These are phyloP conservation scores for Thunnus thynnus DNA, from an alignment of 2,113 vertebrate genomes.

Conservation along the genomic window DNA sequence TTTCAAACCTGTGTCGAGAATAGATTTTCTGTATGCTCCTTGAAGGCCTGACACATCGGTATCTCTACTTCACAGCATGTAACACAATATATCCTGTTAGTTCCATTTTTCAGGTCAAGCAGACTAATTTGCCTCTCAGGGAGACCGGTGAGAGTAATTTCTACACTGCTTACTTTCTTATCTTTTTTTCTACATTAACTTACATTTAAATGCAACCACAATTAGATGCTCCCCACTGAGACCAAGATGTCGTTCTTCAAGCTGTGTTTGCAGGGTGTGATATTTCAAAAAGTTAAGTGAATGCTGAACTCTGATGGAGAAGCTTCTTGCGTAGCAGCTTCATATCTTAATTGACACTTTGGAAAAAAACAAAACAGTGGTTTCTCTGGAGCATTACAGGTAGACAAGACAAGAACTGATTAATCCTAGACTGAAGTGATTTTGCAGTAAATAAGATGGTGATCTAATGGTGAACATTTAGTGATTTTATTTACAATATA, in stretches of 20 bases:
- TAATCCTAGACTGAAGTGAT: background rate
- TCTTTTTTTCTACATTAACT: slow-evolving; percentile 1
- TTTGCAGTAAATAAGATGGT: too few species aligned
- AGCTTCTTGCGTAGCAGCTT: background rate
- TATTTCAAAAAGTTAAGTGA: background rate
- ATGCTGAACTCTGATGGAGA: background rate
- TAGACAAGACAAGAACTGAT: background rate
- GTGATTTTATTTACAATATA: too few species aligned
- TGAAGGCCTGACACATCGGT: slow-evolving; percentile 7
- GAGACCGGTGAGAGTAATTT: slow-evolving; percentile 1
- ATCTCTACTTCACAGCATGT: slow-evolving; percentile 18
- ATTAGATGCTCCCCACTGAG: background rate
- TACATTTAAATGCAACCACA: slow-evolving; percentile 11
- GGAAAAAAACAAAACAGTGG: background rate
- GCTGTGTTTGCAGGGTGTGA: slow-evolving; percentile 9
- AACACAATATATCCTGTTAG: slow-evolving; percentile 6
- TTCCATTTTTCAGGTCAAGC: slow-evolving; percentile 11
- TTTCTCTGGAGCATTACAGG: background rate
- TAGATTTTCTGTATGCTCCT: background rate
- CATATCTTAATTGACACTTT: background rate
- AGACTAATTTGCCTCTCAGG: slow-evolving; percentile 14
- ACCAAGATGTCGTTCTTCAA: background rate
- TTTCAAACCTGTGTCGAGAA: slow-evolving; percentile 1
- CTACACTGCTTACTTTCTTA: background rate
- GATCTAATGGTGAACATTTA: too few species aligned